Base-by-base conservation (phyloP, 2,113 vertebrate genomes). In the Triplophysa tibetana region DNA sequence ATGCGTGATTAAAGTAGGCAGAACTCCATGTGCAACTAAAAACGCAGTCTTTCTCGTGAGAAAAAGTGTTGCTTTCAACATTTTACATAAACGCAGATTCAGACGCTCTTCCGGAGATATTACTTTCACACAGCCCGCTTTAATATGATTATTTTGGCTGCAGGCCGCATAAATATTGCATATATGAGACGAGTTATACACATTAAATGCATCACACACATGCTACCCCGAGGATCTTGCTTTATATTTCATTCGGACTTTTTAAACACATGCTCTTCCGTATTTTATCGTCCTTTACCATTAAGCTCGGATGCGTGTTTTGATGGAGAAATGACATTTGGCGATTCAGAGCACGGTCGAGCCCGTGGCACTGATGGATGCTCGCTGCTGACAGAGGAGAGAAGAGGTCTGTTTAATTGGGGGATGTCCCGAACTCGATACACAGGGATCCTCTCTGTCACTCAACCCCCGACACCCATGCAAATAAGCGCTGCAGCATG, bases 391-490 rank as follows among this genome's bases (percentile, higher is more conserved):
- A 91, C 89, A 86, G 74, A 87, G 86, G 89, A 88, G 78, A 85
- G 83, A 85, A 85, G 78, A 85, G 83, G 89, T 90, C 89, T 54
- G 90, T 90, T 89, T 90, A 92, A 91, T 89, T 91, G 90, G 90
- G 90, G 91, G 87, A 89, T 88, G 90, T 91, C 90, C 91, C 91
- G 85, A 86, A 86, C 89, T 93, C 93, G 70, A 92, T 92, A 90
- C 87, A 83, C 80, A 62, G 88, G 91, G 89, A 86, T 90, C 89
- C 90, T 92, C 90, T 83, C 78, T 88, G 90, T 91, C 91, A 91
- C 87, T 93, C 91, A 90, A 45, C 60, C 16, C 29, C 26, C 48
- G 58, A 68, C 63, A 74, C 62, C 84, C 75, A 85, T 86, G 86
- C 89, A 91, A 92, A 92, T 89, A 90, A 88, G 86, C 85, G 87